These are phyloP conservation scores for Lepidurus arcticus DNA, from an alignment of 1,140 invertebrate species.

Conservation along the genomic window DNA sequence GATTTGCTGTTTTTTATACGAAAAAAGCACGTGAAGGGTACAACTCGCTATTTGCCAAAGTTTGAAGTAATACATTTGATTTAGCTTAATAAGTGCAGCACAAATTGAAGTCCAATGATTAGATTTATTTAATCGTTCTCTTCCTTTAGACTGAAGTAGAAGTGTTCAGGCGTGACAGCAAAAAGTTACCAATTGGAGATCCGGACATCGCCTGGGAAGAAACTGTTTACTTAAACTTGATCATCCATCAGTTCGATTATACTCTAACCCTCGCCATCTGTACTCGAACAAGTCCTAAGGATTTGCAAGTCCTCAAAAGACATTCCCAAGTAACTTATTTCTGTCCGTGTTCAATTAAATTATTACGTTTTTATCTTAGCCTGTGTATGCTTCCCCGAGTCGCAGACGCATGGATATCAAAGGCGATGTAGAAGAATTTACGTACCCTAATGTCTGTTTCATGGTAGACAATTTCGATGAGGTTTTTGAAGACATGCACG, in stretches of 20 bases:
- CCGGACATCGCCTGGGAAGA: constrained; percentile 97
- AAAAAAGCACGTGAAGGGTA: constrained; percentile 80
- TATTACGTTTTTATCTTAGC: constrained; percentile 45
- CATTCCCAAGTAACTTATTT: constrained; percentile 68
- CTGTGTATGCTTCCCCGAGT: constrained; percentile 94
- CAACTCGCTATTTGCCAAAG: constrained; percentile 75
- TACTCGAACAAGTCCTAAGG: constrained; percentile 91
- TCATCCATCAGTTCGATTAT: constrained; percentile 98
- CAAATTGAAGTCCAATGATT: not conserved
- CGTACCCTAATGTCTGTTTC: constrained; percentile 97
- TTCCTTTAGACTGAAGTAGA: constrained; percentile 76
- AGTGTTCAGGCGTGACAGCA: constrained; percentile 92
- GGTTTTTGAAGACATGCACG: constrained; percentile 92
- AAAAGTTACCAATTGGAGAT: constrained; percentile 90
- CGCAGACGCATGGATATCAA: constrained; percentile 94
- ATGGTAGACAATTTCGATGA: constrained; percentile 99
- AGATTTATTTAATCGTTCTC: constrained; percentile 36
- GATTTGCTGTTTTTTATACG: constrained; percentile 93
- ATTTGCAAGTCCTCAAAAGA: constrained; percentile 87
- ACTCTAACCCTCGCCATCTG: constrained; percentile 94
- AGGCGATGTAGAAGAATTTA: constrained; percentile 96
- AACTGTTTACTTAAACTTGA: constrained; percentile 96
- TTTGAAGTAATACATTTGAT: constrained; percentile 61
- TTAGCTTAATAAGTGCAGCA: not conserved
- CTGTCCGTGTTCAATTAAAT: not conserved